Conservation (phyloP, 2,113 vertebrate species). For the Oreotrochilus melanogaster region DNA sequence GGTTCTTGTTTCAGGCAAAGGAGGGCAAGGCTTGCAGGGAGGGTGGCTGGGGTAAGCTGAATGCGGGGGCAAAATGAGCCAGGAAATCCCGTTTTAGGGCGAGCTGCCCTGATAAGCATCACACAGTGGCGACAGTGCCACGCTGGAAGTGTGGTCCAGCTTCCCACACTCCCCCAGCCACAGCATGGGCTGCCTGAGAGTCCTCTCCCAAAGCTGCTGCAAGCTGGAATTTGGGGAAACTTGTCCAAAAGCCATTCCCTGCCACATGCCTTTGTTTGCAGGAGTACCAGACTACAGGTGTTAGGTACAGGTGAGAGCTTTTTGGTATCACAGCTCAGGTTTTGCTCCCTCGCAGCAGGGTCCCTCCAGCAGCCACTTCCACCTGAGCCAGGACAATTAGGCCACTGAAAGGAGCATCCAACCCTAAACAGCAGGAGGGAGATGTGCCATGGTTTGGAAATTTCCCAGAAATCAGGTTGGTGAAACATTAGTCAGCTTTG, state of each 20-base stretch:
- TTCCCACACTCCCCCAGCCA: fast-evolving
- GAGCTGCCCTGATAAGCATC: not conserved
- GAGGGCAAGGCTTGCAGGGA: not conserved
- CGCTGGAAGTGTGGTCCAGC: fast-evolving
- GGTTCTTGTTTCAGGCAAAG: slow-evolving; percentile 23
- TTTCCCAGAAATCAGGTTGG: not conserved
- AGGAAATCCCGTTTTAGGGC: not conserved
- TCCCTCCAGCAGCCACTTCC: not conserved
- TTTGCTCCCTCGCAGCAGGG: not conserved
- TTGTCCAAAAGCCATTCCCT: not conserved
- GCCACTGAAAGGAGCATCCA: not conserved
- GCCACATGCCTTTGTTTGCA: not conserved
- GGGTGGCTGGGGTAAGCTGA: not conserved
- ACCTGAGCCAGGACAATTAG: not conserved
- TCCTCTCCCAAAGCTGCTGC: not conserved
- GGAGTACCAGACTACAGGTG: fast-evolving
- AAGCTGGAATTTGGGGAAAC: not conserved
- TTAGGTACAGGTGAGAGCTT: not conserved
- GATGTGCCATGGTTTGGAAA: not conserved
- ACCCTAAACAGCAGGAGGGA: not conserved
- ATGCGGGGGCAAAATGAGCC: not conserved
- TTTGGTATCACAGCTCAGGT: not conserved
- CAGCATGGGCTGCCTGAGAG: not conserved
- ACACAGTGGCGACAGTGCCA: not conserved
- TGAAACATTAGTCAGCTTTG: slow-evolving; percentile 21